Evolutionary conservation across 1,140 invertebrate genomes (phyloP).

Genomic region (Ips nitidus): DNA sequence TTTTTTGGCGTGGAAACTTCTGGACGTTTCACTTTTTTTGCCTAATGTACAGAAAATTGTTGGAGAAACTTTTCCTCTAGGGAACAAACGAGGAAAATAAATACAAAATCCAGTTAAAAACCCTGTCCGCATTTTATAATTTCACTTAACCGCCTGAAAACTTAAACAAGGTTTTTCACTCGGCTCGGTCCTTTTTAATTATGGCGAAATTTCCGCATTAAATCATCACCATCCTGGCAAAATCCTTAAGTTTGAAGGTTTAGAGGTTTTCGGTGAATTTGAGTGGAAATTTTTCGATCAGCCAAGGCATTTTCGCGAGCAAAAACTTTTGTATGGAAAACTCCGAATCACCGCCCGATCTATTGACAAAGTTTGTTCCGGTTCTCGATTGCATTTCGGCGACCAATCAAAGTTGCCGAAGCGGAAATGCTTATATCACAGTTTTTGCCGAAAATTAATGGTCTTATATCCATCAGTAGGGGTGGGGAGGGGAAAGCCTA

Average conservation of each 20-base stretch:
- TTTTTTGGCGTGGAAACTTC: too few species aligned
- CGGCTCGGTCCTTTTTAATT: slow-evolving; percentile 22
- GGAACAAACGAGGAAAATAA: too few species aligned
- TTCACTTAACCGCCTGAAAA: slow-evolving; percentile 4
- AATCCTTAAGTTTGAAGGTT: not conserved
- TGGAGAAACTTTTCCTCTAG: too few species aligned
- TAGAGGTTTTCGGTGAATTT: not conserved
- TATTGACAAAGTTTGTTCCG: too few species aligned
- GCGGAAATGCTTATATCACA: slow-evolving; percentile 20
- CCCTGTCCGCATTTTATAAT: slow-evolving; percentile 15
- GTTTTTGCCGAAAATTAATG: slow-evolving; percentile 30
- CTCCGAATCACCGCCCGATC: too few species aligned
- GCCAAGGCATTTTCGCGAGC: not conserved
- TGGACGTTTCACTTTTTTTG: too few species aligned
- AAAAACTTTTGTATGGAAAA: too few species aligned
- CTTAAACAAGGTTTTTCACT: slow-evolving; percentile 24
- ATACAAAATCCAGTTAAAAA: slow-evolving; percentile 17
- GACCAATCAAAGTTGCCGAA: not conserved
- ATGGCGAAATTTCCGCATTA: not conserved
- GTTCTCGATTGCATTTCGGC: too few species aligned
- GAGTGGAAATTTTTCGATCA: not conserved
- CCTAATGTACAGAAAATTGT: too few species aligned
- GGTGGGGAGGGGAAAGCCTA: not conserved
- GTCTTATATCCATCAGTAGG: slow-evolving; percentile 14
- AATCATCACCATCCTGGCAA: too few species aligned